Conservation (phyloP, 2,113 vertebrate species). For the Macquaria australasica region DNA sequence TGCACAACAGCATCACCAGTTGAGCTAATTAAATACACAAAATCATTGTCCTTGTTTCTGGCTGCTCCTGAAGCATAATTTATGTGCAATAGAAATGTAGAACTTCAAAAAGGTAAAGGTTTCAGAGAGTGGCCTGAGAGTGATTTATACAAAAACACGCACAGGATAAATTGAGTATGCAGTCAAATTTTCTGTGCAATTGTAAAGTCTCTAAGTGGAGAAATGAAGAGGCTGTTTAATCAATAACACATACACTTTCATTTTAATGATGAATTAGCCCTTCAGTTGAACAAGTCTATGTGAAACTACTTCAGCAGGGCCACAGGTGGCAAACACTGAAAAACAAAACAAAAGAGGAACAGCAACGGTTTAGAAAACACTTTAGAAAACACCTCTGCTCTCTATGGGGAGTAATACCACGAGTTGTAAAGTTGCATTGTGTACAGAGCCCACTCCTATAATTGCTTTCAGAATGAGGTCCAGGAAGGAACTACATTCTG, state of each 20-base stretch:
- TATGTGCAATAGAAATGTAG: neutral
- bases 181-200: constrained; percentile 31
- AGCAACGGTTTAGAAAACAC: constrained; percentile 6
- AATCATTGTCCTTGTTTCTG: constrained; percentile 18
- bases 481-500: neutral
- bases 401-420: neutral
- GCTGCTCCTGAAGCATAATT: neutral
- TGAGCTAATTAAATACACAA: constrained; percentile 55
- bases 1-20: constrained; percentile 28
- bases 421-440: constrained; percentile 9
- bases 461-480: constrained; percentile 14
- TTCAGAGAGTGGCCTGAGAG: constrained; percentile 5
- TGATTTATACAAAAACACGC: constrained; percentile 6
- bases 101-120: constrained; percentile 19
- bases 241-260: constrained; percentile 38
- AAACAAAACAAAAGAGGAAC: neutral
- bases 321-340: constrained; percentile 18
- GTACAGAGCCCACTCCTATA: neutral
- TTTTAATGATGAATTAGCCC: constrained; percentile 42
- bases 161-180: constrained; percentile 20
- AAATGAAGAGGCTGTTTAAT: constrained; percentile 46
- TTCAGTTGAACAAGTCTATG: constrained; percentile 19
- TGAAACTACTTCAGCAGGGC: constrained; percentile 3
- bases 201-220: constrained; percentile 13
- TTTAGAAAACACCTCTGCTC: constrained; percentile 1